Percentiles rank a stretch among this genome's conserved stretches.
These are phyloP conservation scores for Erebia aethiops DNA, from an alignment of 2,888 invertebrate genomes.

Conservation along the genomic window DNA sequence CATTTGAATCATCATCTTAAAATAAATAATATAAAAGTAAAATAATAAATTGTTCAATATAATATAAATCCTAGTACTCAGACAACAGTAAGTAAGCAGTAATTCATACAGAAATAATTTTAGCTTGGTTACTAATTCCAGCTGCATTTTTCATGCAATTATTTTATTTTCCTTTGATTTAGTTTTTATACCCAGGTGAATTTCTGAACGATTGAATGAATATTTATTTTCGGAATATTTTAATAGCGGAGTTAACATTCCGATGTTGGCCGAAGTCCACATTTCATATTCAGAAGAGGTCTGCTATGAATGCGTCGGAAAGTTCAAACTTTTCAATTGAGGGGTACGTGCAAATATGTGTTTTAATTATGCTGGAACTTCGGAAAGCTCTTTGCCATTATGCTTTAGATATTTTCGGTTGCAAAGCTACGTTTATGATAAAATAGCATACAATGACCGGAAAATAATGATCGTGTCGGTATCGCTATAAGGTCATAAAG, in stretches of 20 bases:
- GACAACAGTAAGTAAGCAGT: not conserved
- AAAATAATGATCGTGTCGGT: too few species aligned
- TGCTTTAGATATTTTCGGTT: not conserved
- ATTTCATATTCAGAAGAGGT: conserved; percentile 29
- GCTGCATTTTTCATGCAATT: not conserved
- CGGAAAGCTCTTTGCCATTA: conserved; percentile 4
- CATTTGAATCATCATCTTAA: too few species aligned
- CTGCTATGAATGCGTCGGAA: conserved; percentile 26
- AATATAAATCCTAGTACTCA: not conserved
- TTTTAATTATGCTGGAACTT: conserved; percentile 30
- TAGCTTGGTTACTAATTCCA: not conserved
- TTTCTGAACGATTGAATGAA: conserved; percentile 9
- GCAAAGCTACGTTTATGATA: not conserved
- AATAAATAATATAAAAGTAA: not conserved
- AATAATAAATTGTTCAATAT: not conserved
- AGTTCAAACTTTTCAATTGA: conserved; percentile 33
- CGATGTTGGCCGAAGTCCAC: conserved; percentile 13
- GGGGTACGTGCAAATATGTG: conserved; percentile 25
- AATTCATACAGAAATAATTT: not conserved
- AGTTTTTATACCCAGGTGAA: not conserved
- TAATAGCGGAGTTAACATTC: conserved; percentile 18
- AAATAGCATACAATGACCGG: too few species aligned
- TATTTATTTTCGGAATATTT: conserved; percentile 19
- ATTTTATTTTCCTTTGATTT: not conserved
- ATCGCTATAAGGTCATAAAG: too few species aligned